Percentiles rank a stretch among this genome's conserved stretches.
Conservation (phyloP, 2,888 invertebrate genomes). For the Eremobia ochroleuca region DNA sequence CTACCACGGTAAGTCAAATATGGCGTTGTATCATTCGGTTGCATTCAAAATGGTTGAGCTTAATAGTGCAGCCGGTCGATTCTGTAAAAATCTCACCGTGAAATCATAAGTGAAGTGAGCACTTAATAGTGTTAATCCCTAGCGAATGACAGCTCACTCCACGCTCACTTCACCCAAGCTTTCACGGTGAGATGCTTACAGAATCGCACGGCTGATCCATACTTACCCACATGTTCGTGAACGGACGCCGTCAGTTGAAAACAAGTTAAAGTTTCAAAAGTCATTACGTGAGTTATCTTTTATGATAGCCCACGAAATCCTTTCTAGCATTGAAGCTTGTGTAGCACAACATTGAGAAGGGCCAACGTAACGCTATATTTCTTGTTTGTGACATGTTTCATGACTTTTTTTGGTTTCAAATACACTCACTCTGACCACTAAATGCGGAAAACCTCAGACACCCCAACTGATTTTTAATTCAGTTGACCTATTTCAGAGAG, state of each 20-base stretch:
- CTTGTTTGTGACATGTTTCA: background rate
- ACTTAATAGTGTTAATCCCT: no score
- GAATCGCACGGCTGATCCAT: no score
- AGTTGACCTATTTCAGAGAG: no score
- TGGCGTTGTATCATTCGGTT: no score
- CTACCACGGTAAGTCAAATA: constrained; percentile 73
- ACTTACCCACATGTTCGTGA: background rate
- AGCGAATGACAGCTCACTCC: no score
- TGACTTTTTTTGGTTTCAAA: background rate
- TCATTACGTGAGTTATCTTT: background rate
- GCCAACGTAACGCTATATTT: background rate
- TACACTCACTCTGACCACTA: background rate
- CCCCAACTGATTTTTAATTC: no score
- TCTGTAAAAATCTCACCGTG: no score
- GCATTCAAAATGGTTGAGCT: background rate
- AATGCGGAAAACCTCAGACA: no score
- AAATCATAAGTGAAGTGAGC: no score
- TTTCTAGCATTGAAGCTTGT: background rate
- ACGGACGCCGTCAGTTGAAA: background rate
- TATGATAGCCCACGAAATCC: background rate
- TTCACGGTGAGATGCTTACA: no score
- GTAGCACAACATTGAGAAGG: background rate
- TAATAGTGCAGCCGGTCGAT: no score
- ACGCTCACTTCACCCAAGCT: no score
- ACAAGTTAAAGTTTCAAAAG: background rate